phyloP scores from a whole-genome alignment of 2,797 vertebrate genomes.

The Taenioides sp. region DNA sequence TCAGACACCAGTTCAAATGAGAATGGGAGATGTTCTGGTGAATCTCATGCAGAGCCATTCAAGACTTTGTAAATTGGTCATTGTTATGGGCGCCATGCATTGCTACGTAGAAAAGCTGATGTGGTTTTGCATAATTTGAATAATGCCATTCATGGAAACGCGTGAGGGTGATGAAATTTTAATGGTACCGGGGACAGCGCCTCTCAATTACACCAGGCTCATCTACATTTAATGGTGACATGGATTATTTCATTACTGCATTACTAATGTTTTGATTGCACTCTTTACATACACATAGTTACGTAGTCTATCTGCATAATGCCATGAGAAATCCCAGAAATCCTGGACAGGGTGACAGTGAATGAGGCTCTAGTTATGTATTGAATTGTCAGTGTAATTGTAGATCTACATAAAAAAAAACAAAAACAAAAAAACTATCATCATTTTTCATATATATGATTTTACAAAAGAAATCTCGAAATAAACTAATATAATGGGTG shows the following conservation, averaged over 20 bases:
- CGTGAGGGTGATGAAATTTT: slow-evolving; percentile 78
- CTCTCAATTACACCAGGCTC: slow-evolving; percentile 70
- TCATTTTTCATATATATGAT: too few relatives aligned
- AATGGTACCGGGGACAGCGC: slow-evolving; percentile 73
- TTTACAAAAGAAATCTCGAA: too few relatives aligned
- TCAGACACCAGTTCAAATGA: slow-evolving; percentile 53
- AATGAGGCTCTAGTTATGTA: neutral
- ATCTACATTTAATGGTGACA: slow-evolving; percentile 51
- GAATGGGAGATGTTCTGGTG: slow-evolving; percentile 60
- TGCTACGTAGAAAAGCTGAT: slow-evolving; percentile 76
- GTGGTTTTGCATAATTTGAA: slow-evolving; percentile 84
- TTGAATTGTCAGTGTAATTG: neutral
- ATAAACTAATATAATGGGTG: too few relatives aligned
- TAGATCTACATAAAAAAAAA: too few relatives aligned
- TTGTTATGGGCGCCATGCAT: slow-evolving; percentile 73
- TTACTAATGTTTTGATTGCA: slow-evolving; percentile 60
- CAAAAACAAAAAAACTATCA: too few relatives aligned
- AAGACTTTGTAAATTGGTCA: slow-evolving; percentile 70
- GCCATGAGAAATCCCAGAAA: neutral
- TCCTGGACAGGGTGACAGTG: neutral
- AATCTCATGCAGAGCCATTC: slow-evolving; percentile 58
- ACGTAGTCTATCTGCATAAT: neutral
- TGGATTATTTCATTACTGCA: slow-evolving; percentile 65
- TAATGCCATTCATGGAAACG: slow-evolving; percentile 84
- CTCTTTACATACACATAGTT: slow-evolving; percentile 43